Evolutionary conservation across 1,140 invertebrate species (phyloP).

Genomic region (Hylaeus volcanicus): DNA sequence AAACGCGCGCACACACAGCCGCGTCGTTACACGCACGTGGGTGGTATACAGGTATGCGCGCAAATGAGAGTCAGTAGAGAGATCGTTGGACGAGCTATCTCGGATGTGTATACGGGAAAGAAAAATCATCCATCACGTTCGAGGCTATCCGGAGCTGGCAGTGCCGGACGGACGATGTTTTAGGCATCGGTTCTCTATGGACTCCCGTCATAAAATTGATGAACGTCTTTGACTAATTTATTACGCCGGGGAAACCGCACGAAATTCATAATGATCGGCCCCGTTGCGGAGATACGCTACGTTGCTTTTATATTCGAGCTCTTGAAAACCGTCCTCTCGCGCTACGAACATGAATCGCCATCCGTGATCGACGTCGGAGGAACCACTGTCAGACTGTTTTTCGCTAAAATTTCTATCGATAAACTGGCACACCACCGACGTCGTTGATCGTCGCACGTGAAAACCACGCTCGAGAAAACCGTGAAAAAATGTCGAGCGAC

Average conservation of each 20-base stretch:
- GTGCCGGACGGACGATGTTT: constrained; percentile 76
- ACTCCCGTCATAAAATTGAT: constrained; percentile 76
- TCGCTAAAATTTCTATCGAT: too few species aligned
- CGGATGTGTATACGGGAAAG: constrained; percentile 61
- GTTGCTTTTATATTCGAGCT: constrained; percentile 43
- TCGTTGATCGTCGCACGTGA: too few species aligned
- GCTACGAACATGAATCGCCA: too few species aligned
- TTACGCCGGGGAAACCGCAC: constrained; percentile 73
- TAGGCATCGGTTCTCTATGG: constrained; percentile 74
- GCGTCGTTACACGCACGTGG: constrained; percentile 59
- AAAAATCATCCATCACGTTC: constrained; percentile 80
- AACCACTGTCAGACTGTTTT: too few species aligned
- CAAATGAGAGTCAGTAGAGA: constrained; percentile 61
- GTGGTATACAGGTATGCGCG: constrained; percentile 59
- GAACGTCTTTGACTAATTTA: constrained; percentile 79
- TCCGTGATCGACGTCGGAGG: too few species aligned
- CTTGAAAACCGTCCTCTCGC: background rate
- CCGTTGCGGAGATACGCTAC: constrained; percentile 38
- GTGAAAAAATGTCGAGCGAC: background rate
- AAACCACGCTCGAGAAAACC: too few species aligned
- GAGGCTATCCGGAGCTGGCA: constrained; percentile 71
- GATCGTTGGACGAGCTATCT: constrained; percentile 45
- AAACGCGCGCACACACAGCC: constrained; percentile 27
- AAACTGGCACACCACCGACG: too few species aligned
- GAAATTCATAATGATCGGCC: constrained; percentile 75